Conservation (phyloP, 1,140 invertebrate genomes). For the Drosophila subobscura region DNA sequence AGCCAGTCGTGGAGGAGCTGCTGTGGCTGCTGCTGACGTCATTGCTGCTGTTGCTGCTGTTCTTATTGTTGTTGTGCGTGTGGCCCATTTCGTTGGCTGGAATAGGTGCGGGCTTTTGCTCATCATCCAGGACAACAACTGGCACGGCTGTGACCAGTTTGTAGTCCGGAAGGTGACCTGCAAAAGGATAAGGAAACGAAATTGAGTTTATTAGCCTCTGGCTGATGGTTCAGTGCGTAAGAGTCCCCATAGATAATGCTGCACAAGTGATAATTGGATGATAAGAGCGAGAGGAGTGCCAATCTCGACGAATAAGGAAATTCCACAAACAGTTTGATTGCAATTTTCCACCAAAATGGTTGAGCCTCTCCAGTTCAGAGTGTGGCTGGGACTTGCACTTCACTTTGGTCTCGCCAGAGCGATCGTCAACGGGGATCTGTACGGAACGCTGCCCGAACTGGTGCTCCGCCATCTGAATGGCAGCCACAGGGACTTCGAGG, state of each 20-base stretch:
- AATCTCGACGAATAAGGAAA: neutral
- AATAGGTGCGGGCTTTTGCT: conserved; percentile 59
- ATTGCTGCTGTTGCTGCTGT: conserved; percentile 16
- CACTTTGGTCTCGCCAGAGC: neutral
- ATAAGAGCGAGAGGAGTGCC: neutral
- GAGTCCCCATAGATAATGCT: neutral
- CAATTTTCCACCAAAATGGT: conserved; percentile 33
- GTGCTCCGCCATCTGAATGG: conserved; percentile 16
- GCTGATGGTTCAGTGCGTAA: too few species aligned
- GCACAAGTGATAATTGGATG: conserved; percentile 15
- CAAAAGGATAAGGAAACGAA: neutral
- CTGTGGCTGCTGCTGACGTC: conserved; percentile 41
- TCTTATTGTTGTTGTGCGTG: conserved; percentile 19
- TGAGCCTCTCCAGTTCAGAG: neutral
- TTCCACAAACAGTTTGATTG: conserved; percentile 22
- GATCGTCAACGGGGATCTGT: neutral
- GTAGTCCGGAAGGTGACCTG: conserved; percentile 84
- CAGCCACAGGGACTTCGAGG: conserved; percentile 21
- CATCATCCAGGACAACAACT: conserved; percentile 86
- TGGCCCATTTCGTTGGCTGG: conserved; percentile 22
- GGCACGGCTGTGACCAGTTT: conserved; percentile 86
- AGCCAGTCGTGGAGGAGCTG: conserved; percentile 24
- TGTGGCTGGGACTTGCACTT: conserved; percentile 14
- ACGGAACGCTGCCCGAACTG: neutral
- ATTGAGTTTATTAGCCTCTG: too few species aligned